Evolutionary conservation across 2,797 vertebrate species (phyloP), one percentile per base, ranked within the genome.

Genomic region (Cuniculus paca): DNA sequence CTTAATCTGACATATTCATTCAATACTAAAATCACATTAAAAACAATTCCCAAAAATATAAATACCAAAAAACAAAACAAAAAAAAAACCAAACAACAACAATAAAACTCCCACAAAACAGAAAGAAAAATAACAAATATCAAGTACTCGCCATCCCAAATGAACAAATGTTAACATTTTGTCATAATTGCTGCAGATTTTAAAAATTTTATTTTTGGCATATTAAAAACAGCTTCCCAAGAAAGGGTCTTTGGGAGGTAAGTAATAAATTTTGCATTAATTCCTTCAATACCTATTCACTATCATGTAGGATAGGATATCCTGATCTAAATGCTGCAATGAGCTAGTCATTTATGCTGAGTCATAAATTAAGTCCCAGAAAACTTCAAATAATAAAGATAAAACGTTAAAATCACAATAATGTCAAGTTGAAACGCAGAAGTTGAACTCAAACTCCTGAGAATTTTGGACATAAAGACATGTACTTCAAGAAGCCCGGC

Each of bases 391-490:
- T 42, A 74, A 79, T 13, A 58, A 50, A 82, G 45, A n/a, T 90
- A 36, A 36, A 1, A 81, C 10, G 68, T 36, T 54, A 56, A 36
- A 54, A 36, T 26, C 54, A 39, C 68, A 77, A 75, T 48, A 75
- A 39, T 11, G 17, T 61, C 36, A 48, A 88, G 26, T n/a, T 90
- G 68, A 92, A 36, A 36, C 70, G 79, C 85, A 24, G 2, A 84
- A 80, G 45, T 54, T 28, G 50, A n/a, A 54, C 36, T 60, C 1
- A 4, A 39, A 75, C 74, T 84, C 50, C 74, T 89, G 13, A 85
- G 84, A 85, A 80, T 58, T 85, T 42, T 88, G n/a, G 80, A 50
- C 85, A 80, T 89, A 42, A 52, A 74, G n/a, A 85, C 84, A 85
- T 45, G 19, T 24, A 26, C 42, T 77, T 61, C 77, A 34, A 9